phyloP scores from a whole-genome alignment of 64 coral and sea anemone species.

The Actinia tenebrosa region DNA sequence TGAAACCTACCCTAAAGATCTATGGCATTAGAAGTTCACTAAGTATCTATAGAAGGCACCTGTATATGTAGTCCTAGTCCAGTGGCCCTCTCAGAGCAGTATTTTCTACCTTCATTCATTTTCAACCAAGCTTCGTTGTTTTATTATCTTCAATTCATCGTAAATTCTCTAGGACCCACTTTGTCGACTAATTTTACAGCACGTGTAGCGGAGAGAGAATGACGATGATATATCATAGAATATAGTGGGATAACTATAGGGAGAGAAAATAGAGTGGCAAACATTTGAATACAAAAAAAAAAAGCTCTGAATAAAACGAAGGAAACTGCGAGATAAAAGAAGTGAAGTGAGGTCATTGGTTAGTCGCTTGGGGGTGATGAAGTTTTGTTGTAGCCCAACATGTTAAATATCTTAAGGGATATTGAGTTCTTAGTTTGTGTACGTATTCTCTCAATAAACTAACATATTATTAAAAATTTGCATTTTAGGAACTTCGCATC shows the following conservation, averaged over 20 bases:
- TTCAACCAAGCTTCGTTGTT: neutral
- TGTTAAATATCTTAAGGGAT: neutral
- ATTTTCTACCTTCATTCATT: neutral
- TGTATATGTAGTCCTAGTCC: conserved; percentile 51
- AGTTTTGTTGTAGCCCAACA: neutral
- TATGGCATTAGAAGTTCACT: conserved; percentile 11
- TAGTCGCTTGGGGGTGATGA: neutral
- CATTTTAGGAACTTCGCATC: neutral
- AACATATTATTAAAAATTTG: neutral
- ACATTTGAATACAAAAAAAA: neutral
- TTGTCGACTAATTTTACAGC: neutral
- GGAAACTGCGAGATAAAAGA: neutral
- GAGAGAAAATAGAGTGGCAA: neutral
- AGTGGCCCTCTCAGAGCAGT: conserved; percentile 61
- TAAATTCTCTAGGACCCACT: neutral
- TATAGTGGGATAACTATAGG: neutral
- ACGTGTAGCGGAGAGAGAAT: neutral
- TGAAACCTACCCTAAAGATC: neutral
- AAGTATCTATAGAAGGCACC: conserved; percentile 88
- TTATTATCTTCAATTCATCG: neutral
- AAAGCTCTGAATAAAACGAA: neutral
- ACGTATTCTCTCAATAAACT: neutral
- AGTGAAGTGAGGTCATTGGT: neutral
- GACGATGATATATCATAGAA: neutral
- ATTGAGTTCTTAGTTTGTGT: neutral